Conservation (phyloP, 2,888 invertebrate species). For the Cinara cedri region DNA sequence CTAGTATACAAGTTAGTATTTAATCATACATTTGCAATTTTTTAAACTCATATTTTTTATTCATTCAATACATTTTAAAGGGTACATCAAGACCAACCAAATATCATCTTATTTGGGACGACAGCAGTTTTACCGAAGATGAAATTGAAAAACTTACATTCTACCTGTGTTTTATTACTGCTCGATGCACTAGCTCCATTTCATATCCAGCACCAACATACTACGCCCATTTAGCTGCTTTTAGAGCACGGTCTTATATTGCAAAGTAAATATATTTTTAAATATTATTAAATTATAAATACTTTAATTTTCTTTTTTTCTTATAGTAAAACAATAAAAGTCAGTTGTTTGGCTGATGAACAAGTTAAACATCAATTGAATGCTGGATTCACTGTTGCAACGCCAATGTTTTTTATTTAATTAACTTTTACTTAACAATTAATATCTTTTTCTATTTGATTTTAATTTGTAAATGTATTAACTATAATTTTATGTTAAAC, state of each 20-base stretch:
- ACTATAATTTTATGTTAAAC: too few species aligned
- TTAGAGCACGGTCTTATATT: slow-evolving; percentile 69
- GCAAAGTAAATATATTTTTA: slow-evolving; percentile 60
- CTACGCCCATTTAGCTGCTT: slow-evolving; percentile 85
- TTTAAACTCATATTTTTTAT: too few species aligned
- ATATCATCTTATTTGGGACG: too few species aligned
- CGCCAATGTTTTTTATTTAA: slow-evolving; percentile 20
- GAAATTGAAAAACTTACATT: slow-evolving; percentile 80
- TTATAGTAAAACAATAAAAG: slow-evolving; percentile 10
- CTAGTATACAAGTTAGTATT: slow-evolving; percentile 64
- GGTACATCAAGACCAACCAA: slow-evolving; percentile 86
- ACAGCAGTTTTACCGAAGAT: slow-evolving; percentile 75
- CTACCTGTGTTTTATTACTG: slow-evolving; percentile 83
- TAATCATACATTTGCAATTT: not conserved
- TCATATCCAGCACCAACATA: slow-evolving; percentile 88
- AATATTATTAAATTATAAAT: not conserved
- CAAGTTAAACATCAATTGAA: not conserved
- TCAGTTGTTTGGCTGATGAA: slow-evolving; percentile 59
- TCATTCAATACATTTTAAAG: slow-evolving; percentile 65
- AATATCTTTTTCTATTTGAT: too few species aligned
- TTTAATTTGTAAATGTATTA: too few species aligned
- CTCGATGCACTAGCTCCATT: slow-evolving; percentile 81
- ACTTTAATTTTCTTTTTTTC: not conserved
- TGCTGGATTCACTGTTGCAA: not conserved
- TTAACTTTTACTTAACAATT: too few species aligned